Conservation (phyloP, 1,140 invertebrate genomes). For the Ostrea edulis region DNA sequence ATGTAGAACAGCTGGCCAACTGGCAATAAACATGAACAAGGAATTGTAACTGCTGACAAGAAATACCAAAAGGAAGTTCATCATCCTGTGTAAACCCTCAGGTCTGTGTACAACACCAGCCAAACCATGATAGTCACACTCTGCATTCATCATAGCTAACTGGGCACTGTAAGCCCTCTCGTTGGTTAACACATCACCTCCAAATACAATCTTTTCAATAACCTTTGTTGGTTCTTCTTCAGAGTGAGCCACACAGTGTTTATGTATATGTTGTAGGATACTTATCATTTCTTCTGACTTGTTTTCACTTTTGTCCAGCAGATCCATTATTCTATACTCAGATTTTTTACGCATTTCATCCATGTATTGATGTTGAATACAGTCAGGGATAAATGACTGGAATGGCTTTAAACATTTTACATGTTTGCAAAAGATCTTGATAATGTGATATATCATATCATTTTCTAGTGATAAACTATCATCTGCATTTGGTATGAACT, state of each 20-base stretch:
- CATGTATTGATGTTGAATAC: constrained; percentile 40
- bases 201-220: constrained; percentile 51
- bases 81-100: constrained; percentile 52
- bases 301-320: constrained; percentile 53
- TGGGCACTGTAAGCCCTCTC: constrained; percentile 46
- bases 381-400: no score
- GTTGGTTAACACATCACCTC: constrained; percentile 55
- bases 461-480: neutral
- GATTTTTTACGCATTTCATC: constrained; percentile 55
- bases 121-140: neutral
- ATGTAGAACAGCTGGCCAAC: no score
- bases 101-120: constrained; percentile 50
- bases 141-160: constrained; percentile 45
- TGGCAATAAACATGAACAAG: no score
- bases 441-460: no score
- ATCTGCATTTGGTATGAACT: constrained; percentile 31
- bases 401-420: no score
- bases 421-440: no score
- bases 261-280: constrained; percentile 53
- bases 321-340: constrained; percentile 47
- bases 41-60: no score
- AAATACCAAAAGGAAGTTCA: constrained; percentile 52
- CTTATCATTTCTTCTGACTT: constrained; percentile 49
- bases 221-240: neutral
- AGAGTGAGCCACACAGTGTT: constrained; percentile 37